phyloP scores from a whole-genome alignment of 1,140 invertebrate species.

The Drosophila arawakana region DNA sequence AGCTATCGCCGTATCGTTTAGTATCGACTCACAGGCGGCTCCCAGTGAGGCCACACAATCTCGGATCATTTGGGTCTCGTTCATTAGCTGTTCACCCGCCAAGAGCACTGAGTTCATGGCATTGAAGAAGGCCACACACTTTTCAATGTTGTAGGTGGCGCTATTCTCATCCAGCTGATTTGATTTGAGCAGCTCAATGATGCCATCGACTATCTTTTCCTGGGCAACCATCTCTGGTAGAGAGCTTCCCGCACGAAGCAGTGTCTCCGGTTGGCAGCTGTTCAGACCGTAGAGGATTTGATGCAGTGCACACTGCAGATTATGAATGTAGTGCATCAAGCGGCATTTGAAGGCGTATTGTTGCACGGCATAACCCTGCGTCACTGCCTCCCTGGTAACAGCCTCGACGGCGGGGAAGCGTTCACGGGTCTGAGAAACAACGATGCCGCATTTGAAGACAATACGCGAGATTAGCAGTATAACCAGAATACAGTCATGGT shows the following conservation, averaged over 20 bases:
- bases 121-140: conserved; percentile 93
- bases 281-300: conserved; percentile 92
- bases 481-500: conserved; percentile 97
- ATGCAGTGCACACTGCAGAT: conserved; percentile 90
- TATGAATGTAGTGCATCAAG: conserved; percentile 92
- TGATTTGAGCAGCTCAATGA: conserved; percentile 94
- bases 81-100: conserved; percentile 85
- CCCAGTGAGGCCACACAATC: conserved; percentile 84
- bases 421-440: conserved; percentile 95
- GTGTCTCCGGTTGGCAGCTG: conserved; percentile 91
- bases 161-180: conserved; percentile 97
- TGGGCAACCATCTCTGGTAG: conserved; percentile 96
- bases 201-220: conserved; percentile 95
- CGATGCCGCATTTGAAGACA: conserved; percentile 95
- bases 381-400: conserved; percentile 89
- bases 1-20: conserved; percentile 88
- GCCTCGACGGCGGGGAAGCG: conserved; percentile 87
- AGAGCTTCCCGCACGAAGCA: conserved; percentile 93
- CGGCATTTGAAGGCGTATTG: conserved; percentile 95
- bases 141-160: conserved; percentile 93
- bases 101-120: conserved; percentile 92
- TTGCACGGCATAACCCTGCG: conserved; percentile 94
- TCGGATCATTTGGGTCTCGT: conserved; percentile 85
- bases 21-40: conserved; percentile 89
- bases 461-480: conserved; percentile 95